Base-by-base conservation (phyloP, 2,797 vertebrate genomes). In the Anguilla obscura region DNA sequence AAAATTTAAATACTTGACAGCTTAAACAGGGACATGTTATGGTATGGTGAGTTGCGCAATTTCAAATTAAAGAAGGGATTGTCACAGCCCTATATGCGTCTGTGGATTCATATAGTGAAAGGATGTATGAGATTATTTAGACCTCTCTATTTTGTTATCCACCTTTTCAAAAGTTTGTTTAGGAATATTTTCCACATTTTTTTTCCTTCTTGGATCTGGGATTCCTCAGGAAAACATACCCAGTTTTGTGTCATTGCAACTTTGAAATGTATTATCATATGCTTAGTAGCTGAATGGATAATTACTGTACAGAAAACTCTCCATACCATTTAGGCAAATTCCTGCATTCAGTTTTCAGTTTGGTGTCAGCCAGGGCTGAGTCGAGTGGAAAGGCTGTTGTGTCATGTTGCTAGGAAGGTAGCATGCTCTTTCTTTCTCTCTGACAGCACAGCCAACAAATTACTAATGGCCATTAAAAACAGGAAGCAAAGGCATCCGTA, bases 401-500 rank as follows among this genome's bases (percentile, higher is more conserved):
- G 74, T 3, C 74, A 79, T 45, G 74, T 79, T 36, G 24, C 36
- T 21, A 36, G 74, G 74, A 79, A 18, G 36, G 33, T 12, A 10
- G 12, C 27, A 1, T 36, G 33, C 74, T 79, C 36, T 79, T 36
- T 74, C 74, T 79, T 33, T 74, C 30, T 36, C 69, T 74, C 69
- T 36, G 69, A 74, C 69, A 30, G 69, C 30, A 33, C 14, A 36
- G 69, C 69, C 69, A 74, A 69, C 71, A 76, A 16, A 40, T 40
- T 45, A 18, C 74, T 14, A 79, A 79, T 79, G 63, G 63, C 63
- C 63, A 69, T 69, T 69, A 79, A 79, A 79, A 79, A 79, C 74
- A 79, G 74, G 74, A 79, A 79, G 74, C 36, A 45, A 79, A 79
- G 74, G 12, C 74, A 79, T 79, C 74, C 74, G 36, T 79, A 79